Conservation (phyloP, 2,797 vertebrate species). For the Poecile montanus region DNA sequence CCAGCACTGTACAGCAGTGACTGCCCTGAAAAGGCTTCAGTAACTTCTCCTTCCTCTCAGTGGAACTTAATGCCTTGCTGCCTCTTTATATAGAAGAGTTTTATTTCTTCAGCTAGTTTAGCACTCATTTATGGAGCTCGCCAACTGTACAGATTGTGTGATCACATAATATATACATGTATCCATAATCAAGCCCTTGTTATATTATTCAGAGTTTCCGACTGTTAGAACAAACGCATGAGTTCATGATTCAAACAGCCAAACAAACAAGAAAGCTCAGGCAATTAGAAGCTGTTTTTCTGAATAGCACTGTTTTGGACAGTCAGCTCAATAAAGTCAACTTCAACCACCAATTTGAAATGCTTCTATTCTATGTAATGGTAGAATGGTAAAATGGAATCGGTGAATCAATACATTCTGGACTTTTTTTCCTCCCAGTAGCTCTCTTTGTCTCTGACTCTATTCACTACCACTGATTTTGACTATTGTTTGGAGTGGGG, state of each 20-base stretch:
- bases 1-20: not conserved
- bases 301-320: not conserved
- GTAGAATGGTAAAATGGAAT: not conserved
- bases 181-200: not conserved
- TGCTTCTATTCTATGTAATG: not conserved
- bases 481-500: not conserved
- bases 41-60: not conserved
- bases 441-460: not conserved
- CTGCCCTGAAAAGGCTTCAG: constrained; percentile 1
- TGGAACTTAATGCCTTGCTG: not conserved
- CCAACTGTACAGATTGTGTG: not conserved
- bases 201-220: not conserved
- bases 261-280: not conserved
- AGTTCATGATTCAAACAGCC: not conserved
- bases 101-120: constrained; percentile 5
- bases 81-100: not conserved
- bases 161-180: not conserved
- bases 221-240: not conserved
- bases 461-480: not conserved
- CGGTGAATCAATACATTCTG: not conserved
- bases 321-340: not conserved
- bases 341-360: not conserved
- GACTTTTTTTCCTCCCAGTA: not conserved
- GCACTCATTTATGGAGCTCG: not conserved
- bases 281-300: not conserved